Evolutionary conservation across 2,113 vertebrate species (phyloP).

Genomic region (Enhydra lutris): DNA sequence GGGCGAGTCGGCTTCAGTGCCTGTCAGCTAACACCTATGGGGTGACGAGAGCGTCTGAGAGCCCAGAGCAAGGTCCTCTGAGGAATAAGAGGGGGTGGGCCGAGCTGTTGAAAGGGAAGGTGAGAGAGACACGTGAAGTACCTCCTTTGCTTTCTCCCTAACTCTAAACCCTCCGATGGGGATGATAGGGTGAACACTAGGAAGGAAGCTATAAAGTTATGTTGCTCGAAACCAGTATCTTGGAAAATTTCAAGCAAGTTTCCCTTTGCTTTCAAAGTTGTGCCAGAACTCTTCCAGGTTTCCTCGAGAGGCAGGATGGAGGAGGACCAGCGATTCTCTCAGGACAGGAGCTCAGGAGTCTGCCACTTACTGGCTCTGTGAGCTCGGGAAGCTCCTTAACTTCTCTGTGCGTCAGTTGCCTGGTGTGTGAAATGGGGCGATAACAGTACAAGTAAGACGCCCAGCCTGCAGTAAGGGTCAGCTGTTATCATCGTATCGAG

Average conservation of each 20-base stretch:
- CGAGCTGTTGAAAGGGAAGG: background rate
- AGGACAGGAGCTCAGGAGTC: background rate
- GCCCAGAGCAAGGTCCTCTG: background rate
- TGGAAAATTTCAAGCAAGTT: background rate
- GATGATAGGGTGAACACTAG: background rate
- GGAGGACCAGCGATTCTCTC: background rate
- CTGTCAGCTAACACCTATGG: too few species aligned
- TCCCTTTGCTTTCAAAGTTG: background rate
- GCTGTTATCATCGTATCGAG: background rate
- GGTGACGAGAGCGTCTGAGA: background rate
- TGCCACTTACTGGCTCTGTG: background rate
- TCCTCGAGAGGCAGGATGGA: background rate
- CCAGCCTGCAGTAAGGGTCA: background rate
- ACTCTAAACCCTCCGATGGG: background rate
- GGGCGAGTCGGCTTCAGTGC: fast-evolving
- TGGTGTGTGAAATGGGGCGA: background rate
- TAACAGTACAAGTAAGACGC: background rate
- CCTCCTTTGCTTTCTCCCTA: background rate
- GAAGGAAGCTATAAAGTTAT: background rate
- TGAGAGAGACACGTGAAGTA: background rate
- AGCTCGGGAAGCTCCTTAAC: background rate
- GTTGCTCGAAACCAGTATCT: background rate
- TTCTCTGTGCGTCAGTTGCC: background rate
- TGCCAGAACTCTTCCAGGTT: background rate
- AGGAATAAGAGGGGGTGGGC: background rate